These are phyloP conservation scores for Sinelater perroti DNA, from an alignment of 2,888 invertebrate species.

Conservation along the genomic window DNA sequence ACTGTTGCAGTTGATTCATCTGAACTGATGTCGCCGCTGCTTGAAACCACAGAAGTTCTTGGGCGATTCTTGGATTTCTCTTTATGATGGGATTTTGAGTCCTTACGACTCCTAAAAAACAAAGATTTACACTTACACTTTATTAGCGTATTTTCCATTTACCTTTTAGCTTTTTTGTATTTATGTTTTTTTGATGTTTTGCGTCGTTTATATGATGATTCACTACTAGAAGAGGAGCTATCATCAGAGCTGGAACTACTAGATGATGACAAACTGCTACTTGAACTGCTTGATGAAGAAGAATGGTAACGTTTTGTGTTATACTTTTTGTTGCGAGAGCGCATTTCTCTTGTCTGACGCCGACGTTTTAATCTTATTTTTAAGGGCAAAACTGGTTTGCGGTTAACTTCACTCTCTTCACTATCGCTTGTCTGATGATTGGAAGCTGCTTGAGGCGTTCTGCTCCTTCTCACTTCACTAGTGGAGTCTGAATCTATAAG, in stretches of 20 bases:
- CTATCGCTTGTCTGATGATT: conserved; percentile 12
- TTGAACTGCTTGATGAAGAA: conserved; percentile 3
- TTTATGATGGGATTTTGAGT: conserved; percentile 11
- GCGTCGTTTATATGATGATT: conserved; percentile 14
- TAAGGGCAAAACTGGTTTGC: conserved; percentile 45
- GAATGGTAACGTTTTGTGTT: conserved; percentile 13
- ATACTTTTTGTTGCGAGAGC: conserved; percentile 29
- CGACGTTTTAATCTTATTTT: conserved; percentile 50
- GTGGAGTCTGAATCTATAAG: conserved; percentile 42
- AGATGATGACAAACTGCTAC: conserved; percentile 9
- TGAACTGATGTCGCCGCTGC: conserved; percentile 23
- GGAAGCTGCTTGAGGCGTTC: conserved; percentile 11
- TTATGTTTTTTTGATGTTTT: conserved; percentile 27
- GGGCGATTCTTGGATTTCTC: conserved; percentile 10
- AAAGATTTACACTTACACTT: conserved; percentile 20
- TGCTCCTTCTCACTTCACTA: conserved; percentile 23
- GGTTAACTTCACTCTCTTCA: conserved; percentile 25
- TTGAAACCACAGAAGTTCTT: conserved; percentile 4
- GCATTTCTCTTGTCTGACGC: conserved; percentile 45
- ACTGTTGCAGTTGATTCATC: conserved; percentile 4
- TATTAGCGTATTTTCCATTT: too few species aligned
- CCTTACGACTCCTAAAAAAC: conserved; percentile 13
- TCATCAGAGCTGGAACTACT: conserved; percentile 11
- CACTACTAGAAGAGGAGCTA: conserved; percentile 2
- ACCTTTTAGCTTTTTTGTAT: conserved; percentile 25